A percentile compares a stretch with the other conserved stretches of the same genome.
phyloP scores from a whole-genome alignment of 1,140 invertebrate genomes.

The Helicoverpa zea region DNA sequence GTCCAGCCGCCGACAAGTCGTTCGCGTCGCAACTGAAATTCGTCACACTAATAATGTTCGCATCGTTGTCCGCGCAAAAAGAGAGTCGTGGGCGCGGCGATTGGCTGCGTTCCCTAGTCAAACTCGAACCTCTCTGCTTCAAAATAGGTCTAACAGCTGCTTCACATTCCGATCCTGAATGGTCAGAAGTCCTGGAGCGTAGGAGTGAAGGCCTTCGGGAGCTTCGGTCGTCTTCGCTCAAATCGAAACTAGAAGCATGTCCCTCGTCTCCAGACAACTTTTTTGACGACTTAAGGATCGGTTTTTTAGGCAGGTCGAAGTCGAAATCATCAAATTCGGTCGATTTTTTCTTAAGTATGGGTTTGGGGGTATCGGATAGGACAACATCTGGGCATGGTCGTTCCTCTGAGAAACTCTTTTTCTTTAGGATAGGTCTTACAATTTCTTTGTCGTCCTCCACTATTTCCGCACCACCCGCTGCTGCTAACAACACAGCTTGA shows the following conservation, averaged over 20 bases:
- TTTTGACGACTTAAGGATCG: conserved; percentile 92
- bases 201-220: conserved; percentile 83
- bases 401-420: conserved; percentile 90
- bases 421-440: conserved; percentile 93
- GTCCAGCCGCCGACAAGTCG: conserved; percentile 80
- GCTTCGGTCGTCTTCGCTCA: conserved; percentile 86
- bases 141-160: conserved; percentile 86
- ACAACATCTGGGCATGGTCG: conserved; percentile 79
- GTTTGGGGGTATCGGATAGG: conserved; percentile 88
- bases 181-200: conserved; percentile 81
- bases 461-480: conserved; percentile 88
- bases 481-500: conserved; percentile 90
- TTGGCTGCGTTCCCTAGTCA: conserved; percentile 87
- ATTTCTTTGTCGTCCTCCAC: conserved; percentile 88
- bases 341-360: conserved; percentile 95
- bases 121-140: conserved; percentile 86
- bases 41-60: conserved; percentile 74
- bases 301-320: conserved; percentile 89
- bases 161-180: conserved; percentile 86
- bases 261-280: conserved; percentile 88
- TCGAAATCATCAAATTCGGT: conserved; percentile 93
- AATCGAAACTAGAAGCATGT: conserved; percentile 85
- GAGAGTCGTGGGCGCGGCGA: conserved; percentile 87
- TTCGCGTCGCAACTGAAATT: conserved; percentile 80
- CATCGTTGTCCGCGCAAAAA: conserved; percentile 86